phyloP scores from a whole-genome alignment of 2,797 vertebrate species.

The Sebastes itinus region DNA sequence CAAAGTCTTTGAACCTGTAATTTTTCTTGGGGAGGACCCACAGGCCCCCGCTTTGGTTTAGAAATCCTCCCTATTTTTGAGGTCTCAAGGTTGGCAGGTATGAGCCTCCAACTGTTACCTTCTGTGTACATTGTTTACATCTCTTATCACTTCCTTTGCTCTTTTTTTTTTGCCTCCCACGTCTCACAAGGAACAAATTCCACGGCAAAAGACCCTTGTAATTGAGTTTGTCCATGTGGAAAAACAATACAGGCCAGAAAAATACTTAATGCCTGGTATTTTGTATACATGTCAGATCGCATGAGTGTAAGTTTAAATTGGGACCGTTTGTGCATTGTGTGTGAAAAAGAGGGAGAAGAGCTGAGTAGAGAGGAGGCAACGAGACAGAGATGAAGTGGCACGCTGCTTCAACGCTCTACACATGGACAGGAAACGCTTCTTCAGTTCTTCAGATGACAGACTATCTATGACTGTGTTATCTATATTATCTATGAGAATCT shows the following conservation, averaged over 20 bases:
- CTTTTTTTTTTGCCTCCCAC: neutral
- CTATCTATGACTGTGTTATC: neutral
- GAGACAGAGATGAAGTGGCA: constrained; percentile 29
- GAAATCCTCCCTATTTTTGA: too few species aligned
- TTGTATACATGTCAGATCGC: constrained; percentile 83
- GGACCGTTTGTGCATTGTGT: constrained; percentile 71
- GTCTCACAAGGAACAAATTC: constrained; percentile 41
- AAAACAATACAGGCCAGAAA: constrained; percentile 80
- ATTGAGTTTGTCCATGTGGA: constrained; percentile 83
- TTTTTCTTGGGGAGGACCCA: too few species aligned
- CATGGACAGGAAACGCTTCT: neutral
- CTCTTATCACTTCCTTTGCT: constrained; percentile 24
- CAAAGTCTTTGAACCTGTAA: too few species aligned
- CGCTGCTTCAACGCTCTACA: neutral
- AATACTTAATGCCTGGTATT: constrained; percentile 78
- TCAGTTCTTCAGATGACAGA: constrained; percentile 12
- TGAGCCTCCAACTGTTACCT: constrained; percentile 2
- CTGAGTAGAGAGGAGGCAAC: constrained; percentile 20
- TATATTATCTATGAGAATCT: neutral
- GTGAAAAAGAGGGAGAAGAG: constrained; percentile 48
- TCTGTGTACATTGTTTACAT: constrained; percentile 43
- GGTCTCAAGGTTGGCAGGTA: too few species aligned
- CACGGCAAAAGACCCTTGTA: constrained; percentile 56
- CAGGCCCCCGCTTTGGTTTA: too few species aligned
- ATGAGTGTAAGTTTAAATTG: constrained; percentile 80